Conservation (phyloP, 2,888 invertebrate species). For the Eupithecia subfuscata region DNA sequence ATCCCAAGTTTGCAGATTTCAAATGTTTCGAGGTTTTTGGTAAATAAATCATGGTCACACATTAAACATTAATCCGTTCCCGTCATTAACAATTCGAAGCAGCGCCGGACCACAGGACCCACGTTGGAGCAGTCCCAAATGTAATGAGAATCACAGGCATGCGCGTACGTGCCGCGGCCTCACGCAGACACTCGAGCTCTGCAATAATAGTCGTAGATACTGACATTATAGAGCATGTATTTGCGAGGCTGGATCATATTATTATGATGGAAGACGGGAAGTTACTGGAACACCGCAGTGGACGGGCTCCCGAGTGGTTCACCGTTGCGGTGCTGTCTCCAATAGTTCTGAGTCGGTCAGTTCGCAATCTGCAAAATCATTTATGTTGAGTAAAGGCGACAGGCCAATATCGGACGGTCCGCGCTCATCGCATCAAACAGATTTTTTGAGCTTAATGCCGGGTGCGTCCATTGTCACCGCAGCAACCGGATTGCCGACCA, state of each 20-base stretch:
- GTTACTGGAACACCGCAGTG: neutral
- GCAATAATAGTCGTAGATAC: neutral
- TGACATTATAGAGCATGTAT: neutral
- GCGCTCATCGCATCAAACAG: no score
- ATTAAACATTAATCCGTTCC: neutral
- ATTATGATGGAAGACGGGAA: neutral
- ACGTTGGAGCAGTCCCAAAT: neutral
- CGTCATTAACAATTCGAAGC: neutral
- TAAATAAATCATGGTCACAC: neutral
- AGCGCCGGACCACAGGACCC: neutral
- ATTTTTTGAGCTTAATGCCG: no score
- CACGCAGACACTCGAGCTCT: neutral
- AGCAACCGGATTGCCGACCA: no score
- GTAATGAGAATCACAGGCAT: conserved; percentile 5
- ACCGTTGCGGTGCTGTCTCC: neutral
- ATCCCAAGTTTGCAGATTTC: neutral
- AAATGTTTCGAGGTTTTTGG: neutral
- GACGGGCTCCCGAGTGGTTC: neutral
- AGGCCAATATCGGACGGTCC: no score
- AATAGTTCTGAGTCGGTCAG: neutral
- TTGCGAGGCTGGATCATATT: neutral
- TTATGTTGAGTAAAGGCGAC: neutral
- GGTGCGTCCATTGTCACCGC: no score
- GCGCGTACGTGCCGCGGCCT: neutral
- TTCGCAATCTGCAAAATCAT: neutral